Percentiles rank a stretch among this genome's conserved stretches.
phyloP scores from a whole-genome alignment of 2,888 invertebrate genomes.

The Pomacea canaliculata region DNA sequence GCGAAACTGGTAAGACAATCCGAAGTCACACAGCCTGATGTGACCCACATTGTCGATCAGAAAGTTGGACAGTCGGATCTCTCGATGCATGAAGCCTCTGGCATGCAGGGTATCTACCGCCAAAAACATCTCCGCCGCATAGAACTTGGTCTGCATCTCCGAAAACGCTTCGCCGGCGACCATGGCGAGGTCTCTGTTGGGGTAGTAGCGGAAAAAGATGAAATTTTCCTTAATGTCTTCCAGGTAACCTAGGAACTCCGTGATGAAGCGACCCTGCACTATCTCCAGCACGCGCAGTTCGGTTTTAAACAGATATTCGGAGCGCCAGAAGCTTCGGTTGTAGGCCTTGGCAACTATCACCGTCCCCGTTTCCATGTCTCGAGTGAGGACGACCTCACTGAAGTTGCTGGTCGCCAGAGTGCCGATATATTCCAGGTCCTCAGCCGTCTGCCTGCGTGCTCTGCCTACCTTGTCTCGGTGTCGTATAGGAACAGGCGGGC shows the following conservation, averaged over 20 bases:
- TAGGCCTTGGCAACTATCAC: constrained; percentile 14
- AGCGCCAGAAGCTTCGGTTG: constrained; percentile 5
- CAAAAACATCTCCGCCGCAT: constrained; percentile 22
- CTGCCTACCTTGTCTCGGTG: no score
- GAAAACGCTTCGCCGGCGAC: background rate
- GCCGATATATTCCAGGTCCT: constrained; percentile 1
- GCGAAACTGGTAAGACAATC: background rate
- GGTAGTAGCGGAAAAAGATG: constrained; percentile 8
- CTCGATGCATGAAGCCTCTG: constrained; percentile 18
- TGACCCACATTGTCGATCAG: constrained; percentile 6
- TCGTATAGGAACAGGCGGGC: no score
- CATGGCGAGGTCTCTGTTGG: constrained; percentile 1
- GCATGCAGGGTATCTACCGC: constrained; percentile 5
- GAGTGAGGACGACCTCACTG: background rate
- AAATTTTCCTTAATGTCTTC: constrained; percentile 17
- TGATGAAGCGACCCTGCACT: constrained; percentile 7
- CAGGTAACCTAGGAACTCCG: background rate
- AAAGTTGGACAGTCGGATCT: constrained; percentile 19
- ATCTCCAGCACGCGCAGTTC: constrained; percentile 8
- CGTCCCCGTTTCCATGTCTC: background rate
- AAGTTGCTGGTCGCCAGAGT: background rate
- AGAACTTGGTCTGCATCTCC: constrained; percentile 14
- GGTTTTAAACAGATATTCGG: constrained; percentile 17
- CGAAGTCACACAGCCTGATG: constrained; percentile 3
- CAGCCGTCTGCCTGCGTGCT: background rate